Percentiles rank a stretch among this genome's conserved stretches.
Evolutionary conservation across 2,888 invertebrate species (phyloP).

Genomic region (Druceiella hillmani): DNA sequence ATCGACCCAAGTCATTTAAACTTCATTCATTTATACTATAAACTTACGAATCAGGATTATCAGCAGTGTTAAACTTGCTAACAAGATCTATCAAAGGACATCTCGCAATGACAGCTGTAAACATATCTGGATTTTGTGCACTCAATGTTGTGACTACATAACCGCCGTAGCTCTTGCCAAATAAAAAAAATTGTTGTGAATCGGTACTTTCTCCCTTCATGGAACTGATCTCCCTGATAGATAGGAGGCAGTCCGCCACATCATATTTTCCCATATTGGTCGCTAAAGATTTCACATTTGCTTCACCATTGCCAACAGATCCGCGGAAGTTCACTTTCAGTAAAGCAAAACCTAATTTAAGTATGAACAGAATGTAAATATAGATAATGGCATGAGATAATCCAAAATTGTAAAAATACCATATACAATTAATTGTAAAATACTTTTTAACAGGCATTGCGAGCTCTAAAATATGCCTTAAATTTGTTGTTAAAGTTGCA

Average conservation of each 20-base stretch:
- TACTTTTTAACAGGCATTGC: no score
- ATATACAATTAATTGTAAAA: no score
- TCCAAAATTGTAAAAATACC: no score
- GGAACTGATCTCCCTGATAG: slow-evolving; percentile 48
- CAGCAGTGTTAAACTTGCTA: slow-evolving; percentile 57
- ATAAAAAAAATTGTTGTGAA: slow-evolving; percentile 49
- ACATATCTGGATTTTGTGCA: slow-evolving; percentile 65
- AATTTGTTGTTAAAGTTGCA: no score
- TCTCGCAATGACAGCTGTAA: slow-evolving; percentile 59
- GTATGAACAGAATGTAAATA: no score
- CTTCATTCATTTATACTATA: no score
- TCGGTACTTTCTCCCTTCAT: slow-evolving; percentile 49
- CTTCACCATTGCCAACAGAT: slow-evolving; percentile 63
- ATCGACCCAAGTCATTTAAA: no score
- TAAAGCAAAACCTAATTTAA: slow-evolving; percentile 52
- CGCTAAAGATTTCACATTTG: slow-evolving; percentile 56
- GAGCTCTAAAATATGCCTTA: no score
- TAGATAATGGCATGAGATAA: no score
- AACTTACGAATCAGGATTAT: slow-evolving; percentile 74
- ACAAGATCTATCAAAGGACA: slow-evolving; percentile 72
- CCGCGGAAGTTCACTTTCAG: slow-evolving; percentile 59
- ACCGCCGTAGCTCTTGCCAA: slow-evolving; percentile 78
- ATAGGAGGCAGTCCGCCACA: slow-evolving; percentile 62
- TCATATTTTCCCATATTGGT: slow-evolving; percentile 65
- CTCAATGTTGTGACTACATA: slow-evolving; percentile 71